Percentiles rank a stretch among this genome's conserved stretches.
Conservation (phyloP, 2,113 vertebrate genomes). For the rat (Rattus norvegicus) region DNA sequence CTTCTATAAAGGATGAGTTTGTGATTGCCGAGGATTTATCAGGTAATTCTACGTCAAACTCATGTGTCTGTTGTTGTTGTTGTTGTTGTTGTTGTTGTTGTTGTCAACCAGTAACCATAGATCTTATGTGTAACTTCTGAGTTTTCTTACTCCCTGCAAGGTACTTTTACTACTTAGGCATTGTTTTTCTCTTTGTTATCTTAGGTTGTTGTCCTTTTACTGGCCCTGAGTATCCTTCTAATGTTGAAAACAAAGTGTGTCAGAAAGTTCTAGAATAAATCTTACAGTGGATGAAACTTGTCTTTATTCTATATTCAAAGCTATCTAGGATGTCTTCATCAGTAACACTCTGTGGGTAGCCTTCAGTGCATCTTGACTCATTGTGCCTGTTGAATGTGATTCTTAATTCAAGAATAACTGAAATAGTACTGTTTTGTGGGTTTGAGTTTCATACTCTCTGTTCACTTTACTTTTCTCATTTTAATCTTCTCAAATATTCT, state of each 20-base stretch:
- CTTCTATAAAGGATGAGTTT: slow-evolving; percentile 93
- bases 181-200: background rate
- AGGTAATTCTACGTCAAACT: slow-evolving; percentile 86
- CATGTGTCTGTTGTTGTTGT: background rate
- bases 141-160: background rate
- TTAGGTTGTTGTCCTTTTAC: background rate
- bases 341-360: background rate
- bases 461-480: slow-evolving; percentile 60
- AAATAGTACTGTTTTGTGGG: slow-evolving; percentile 45
- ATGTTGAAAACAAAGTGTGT: slow-evolving; percentile 29
- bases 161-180: background rate
- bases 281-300: background rate
- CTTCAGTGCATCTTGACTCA: background rate
- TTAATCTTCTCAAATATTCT: slow-evolving; percentile 76
- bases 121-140: slow-evolving; percentile 14
- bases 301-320: background rate
- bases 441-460: background rate
- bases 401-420: slow-evolving; percentile 54
- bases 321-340: background rate
- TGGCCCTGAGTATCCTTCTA: slow-evolving; percentile 9
- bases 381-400: slow-evolving; percentile 28
- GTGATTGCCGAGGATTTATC: slow-evolving; percentile 90
- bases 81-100: background rate
- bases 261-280: slow-evolving; percentile 40
- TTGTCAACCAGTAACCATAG: background rate